These are phyloP conservation scores for Rhagoletis pomonella DNA, from an alignment of 1,140 invertebrate genomes.

Conservation along the genomic window DNA sequence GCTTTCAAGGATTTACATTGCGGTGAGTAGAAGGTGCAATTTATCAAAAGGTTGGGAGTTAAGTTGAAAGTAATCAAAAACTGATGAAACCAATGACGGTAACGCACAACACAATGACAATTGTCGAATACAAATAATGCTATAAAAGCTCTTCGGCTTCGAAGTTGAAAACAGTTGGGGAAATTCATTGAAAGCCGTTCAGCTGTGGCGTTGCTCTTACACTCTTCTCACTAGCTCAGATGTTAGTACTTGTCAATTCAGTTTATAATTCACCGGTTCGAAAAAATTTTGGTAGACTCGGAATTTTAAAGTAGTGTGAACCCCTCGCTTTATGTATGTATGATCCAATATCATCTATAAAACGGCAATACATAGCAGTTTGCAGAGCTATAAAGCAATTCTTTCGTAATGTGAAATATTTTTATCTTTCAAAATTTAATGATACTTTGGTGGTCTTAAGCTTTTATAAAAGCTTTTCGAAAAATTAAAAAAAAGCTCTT, in stretches of 20 bases:
- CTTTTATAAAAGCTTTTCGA: too few relatives aligned
- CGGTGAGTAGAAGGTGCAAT: background rate
- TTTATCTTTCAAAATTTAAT: too few relatives aligned
- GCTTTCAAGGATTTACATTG: slow-evolving; percentile 5
- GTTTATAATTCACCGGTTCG: background rate
- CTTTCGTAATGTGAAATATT: too few relatives aligned
- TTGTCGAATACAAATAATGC: background rate
- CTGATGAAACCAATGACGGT: background rate
- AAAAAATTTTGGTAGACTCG: background rate
- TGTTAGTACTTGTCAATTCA: background rate
- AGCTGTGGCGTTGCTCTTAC: background rate
- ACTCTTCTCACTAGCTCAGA: background rate
- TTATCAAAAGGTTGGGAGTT: background rate
- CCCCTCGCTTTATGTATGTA: too few relatives aligned
- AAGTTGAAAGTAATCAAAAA: background rate
- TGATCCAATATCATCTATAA: too few relatives aligned
- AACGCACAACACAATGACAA: background rate
- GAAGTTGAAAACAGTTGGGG: background rate
- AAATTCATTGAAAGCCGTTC: slow-evolving; percentile 27
- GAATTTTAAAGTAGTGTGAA: too few relatives aligned
- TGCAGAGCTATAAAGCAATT: too few relatives aligned
- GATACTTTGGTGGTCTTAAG: too few relatives aligned
- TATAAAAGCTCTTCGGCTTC: background rate
- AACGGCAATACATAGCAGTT: too few relatives aligned
- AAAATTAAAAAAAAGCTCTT: too few relatives aligned